These are phyloP conservation scores for Burhinus oedicnemus DNA, from an alignment of 2,113 vertebrate genomes.

Conservation along the genomic window DNA sequence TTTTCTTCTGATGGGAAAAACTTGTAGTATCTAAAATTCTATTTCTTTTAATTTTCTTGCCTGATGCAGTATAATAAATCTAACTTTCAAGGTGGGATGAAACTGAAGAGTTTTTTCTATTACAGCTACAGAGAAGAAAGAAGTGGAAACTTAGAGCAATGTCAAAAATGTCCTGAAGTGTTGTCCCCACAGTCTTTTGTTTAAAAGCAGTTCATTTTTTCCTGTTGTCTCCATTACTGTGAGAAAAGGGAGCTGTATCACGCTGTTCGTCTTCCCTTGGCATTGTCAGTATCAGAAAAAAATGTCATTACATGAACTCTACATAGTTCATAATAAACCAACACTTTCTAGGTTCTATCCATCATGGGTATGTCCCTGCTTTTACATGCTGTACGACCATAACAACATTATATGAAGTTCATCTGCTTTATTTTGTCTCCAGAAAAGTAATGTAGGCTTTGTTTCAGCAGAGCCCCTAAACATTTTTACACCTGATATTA, in stretches of 20 bases:
- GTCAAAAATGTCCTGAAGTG: slow-evolving; percentile 77
- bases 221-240: slow-evolving; percentile 83
- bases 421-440: neutral
- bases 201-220: slow-evolving; percentile 76
- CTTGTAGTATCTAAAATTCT: slow-evolving; percentile 34
- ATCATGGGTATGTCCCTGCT: slow-evolving; percentile 51
- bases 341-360: slow-evolving; percentile 28
- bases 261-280: slow-evolving; percentile 83
- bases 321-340: slow-evolving; percentile 39
- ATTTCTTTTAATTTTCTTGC: slow-evolving; percentile 59
- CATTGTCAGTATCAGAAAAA: slow-evolving; percentile 77
- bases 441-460: neutral
- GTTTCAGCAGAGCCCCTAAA: neutral
- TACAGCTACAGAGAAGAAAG: slow-evolving; percentile 79
- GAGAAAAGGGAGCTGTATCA: slow-evolving; percentile 77
- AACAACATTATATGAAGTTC: neutral
- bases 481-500: neutral
- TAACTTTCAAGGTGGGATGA: slow-evolving; percentile 70
- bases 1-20: slow-evolving; percentile 41
- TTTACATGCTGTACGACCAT: slow-evolving; percentile 48
- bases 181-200: slow-evolving; percentile 82
- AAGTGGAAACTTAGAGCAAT: slow-evolving; percentile 79
- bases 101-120: slow-evolving; percentile 74
- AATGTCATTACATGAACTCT: slow-evolving; percentile 51
- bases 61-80: slow-evolving; percentile 56